Evolutionary conservation across 1,140 invertebrate genomes (phyloP), one percentile per base, ranked within the genome.

Genomic region (Hyposmocoma kahamanoa): DNA sequence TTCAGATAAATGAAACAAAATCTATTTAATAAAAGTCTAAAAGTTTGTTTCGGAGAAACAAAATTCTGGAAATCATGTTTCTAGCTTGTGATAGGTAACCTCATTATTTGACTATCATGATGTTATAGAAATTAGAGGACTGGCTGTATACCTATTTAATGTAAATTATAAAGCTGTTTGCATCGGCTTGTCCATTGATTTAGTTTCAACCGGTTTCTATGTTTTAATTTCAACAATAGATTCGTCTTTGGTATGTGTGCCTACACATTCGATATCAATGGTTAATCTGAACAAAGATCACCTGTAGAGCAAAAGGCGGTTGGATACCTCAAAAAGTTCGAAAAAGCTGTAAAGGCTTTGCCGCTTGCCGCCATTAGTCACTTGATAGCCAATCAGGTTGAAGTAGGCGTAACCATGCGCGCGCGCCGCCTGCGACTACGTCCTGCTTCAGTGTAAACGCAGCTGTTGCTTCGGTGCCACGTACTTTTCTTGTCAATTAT

Each of bases 361-460:
- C 52, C 45, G 58, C 30, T 20, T 24, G 48, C 58, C 67, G 51
- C 74, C 67, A 83, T 85, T 83, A 67, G 81, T 54, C 53, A 45
- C 28, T 13, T 8, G 2, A 21, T 50, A 8, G 48, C 81, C 81
- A 83, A 85, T 83, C 51, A 62, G 44, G 46, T 19, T 4, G 2
- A n/a, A 47, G 56, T 50, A 50, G 81, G 78, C 73, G 73, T 50
- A 66, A 67, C 50, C 24, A 48, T 78, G 79, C 79, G 76, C 73
- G 72, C 67, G 74, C 79, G 82, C 78, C 77, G 69, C 82, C 77
- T 56, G 81, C 36, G 18, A 11, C 3, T 17, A 45, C 50, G 57
- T 61, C 52, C 38, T 32, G 47, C 50, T 57, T 73, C 76, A 85
- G 82, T 85, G 45, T 62, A 68, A 59, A 70, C 71, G 59, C 68